Percentiles rank a stretch among this genome's conserved stretches.
Evolutionary conservation across 2,797 vertebrate genomes (phyloP).

Genomic region (Moxostoma hubbsi): DNA sequence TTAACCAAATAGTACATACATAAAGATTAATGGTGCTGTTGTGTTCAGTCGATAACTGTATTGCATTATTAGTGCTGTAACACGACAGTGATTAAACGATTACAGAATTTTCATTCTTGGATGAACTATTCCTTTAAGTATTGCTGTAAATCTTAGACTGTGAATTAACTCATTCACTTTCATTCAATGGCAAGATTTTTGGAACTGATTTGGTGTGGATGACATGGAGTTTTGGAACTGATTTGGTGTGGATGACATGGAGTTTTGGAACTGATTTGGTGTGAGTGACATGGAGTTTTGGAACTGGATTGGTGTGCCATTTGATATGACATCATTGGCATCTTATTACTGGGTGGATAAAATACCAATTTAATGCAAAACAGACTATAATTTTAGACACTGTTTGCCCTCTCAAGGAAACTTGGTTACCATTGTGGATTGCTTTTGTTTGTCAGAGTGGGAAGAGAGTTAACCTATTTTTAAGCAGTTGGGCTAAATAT

Average conservation of each 20-base stretch:
- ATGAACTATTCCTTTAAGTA: too few species aligned
- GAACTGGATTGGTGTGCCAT: background rate
- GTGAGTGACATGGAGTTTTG: background rate
- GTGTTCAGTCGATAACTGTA: too few species aligned
- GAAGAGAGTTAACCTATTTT: constrained; percentile 30
- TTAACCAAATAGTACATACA: too few species aligned
- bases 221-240: background rate
- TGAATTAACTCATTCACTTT: constrained; percentile 14
- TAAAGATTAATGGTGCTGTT: too few species aligned
- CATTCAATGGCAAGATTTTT: background rate
- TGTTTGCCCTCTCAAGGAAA: constrained; percentile 8
- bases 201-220: too few species aligned
- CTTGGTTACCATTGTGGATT: constrained; percentile 5
- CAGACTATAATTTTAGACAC: constrained; percentile 19
- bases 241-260: background rate
- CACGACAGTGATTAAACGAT: too few species aligned
- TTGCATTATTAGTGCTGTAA: too few species aligned
- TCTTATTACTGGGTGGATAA: constrained; percentile 15
- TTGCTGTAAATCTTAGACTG: constrained; percentile 18
- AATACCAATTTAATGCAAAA: constrained; percentile 18
- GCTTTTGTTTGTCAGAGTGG: constrained; percentile 17
- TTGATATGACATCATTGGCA: constrained; percentile 17
- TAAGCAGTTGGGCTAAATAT: constrained; percentile 43
- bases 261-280: background rate
- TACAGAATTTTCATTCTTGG: too few species aligned